A percentile compares a stretch with the other conserved stretches of the same genome.
Evolutionary conservation across 1,140 invertebrate species (phyloP).

Genomic region (Drosophila cardini): DNA sequence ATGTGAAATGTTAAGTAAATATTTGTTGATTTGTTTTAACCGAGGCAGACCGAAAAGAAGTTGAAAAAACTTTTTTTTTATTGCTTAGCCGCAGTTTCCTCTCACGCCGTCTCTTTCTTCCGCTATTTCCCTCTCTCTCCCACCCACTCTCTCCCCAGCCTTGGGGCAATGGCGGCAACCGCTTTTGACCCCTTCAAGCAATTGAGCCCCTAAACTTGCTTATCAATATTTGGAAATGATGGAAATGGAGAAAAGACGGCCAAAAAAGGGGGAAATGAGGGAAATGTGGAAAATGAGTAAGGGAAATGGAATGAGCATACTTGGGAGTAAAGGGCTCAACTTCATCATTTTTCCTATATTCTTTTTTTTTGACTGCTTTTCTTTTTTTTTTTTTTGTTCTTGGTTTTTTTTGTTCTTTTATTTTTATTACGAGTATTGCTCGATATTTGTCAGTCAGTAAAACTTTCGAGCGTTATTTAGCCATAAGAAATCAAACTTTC

Average conservation of each 20-base stretch:
- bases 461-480: slow-evolving; percentile 81
- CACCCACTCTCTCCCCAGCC: not conserved
- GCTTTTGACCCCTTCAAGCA: slow-evolving; percentile 24
- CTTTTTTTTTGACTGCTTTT: slow-evolving; percentile 6
- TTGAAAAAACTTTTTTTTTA: slow-evolving; percentile 65
- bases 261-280: not conserved
- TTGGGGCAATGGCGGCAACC: slow-evolving; percentile 38
- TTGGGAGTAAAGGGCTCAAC: slow-evolving; percentile 20
- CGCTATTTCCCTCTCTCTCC: not conserved
- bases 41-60: slow-evolving; percentile 55
- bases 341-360: slow-evolving; percentile 41
- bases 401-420: slow-evolving; percentile 42
- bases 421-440: slow-evolving; percentile 46
- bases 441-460: slow-evolving; percentile 64
- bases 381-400: slow-evolving; percentile 1
- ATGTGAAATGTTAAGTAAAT: slow-evolving; percentile 53
- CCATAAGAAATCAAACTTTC: slow-evolving; percentile 82
- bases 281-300: not conserved
- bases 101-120: not conserved
- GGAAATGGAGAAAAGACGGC: not conserved
- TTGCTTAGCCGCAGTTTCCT: slow-evolving; percentile 42
- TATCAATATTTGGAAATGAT: slow-evolving; percentile 52
- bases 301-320: not conserved
- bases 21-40: slow-evolving; percentile 75
- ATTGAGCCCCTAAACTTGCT: slow-evolving; percentile 46